Evolutionary conservation across 1,140 invertebrate species (phyloP).

Genomic region (Bombyx mandarina): DNA sequence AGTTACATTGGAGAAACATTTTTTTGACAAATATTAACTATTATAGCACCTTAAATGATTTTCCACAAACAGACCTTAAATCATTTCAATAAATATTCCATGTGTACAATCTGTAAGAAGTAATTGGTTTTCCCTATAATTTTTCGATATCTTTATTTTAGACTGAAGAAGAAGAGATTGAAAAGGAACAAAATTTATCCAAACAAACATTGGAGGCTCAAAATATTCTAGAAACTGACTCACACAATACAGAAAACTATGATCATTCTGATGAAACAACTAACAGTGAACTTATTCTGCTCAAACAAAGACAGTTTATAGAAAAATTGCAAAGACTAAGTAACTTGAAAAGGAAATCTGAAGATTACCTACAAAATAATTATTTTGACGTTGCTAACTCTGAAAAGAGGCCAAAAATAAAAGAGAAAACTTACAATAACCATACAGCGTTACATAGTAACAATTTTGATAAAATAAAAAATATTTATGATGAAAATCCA

Average conservation of each 20-base stretch:
- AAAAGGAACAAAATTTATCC: constrained; percentile 45
- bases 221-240: constrained; percentile 41
- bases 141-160: constrained; percentile 23
- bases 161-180: constrained; percentile 56
- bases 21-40: too few species aligned
- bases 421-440: constrained; percentile 50
- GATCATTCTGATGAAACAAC: constrained; percentile 32
- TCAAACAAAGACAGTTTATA: constrained; percentile 58
- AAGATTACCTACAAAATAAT: constrained; percentile 59
- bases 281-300: constrained; percentile 40
- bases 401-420: constrained; percentile 58
- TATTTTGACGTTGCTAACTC: constrained; percentile 46
- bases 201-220: constrained; percentile 36
- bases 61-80: too few species aligned
- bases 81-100: too few species aligned
- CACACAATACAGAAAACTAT: constrained; percentile 23
- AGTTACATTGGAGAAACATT: too few species aligned
- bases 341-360: constrained; percentile 64
- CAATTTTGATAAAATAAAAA: constrained; percentile 52
- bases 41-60: too few species aligned
- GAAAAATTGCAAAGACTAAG: constrained; percentile 61
- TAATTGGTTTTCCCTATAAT: too few species aligned
- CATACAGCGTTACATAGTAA: constrained; percentile 35
- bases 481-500: constrained; percentile 51
- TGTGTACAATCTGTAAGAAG: too few species aligned